A percentile compares a stretch with the other conserved stretches of the same genome.
Evolutionary conservation across 1,140 invertebrate genomes (phyloP).

Genomic region (Fopius arisanus): DNA sequence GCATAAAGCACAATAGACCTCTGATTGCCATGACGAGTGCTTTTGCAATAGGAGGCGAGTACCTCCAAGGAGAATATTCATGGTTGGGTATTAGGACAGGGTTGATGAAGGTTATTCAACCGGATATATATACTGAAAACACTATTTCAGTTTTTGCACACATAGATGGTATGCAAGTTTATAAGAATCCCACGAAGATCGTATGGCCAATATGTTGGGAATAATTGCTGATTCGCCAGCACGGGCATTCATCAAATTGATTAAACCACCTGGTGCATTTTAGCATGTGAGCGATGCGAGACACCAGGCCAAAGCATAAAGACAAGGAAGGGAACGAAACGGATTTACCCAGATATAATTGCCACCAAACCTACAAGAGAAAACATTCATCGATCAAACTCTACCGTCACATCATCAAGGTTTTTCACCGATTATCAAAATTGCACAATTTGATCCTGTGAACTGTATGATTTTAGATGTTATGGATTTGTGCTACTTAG

Average conservation of each 20-base stretch:
- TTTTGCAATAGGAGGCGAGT: background rate
- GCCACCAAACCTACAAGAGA: background rate
- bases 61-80: constrained; percentile 20
- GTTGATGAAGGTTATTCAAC: constrained; percentile 26
- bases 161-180: constrained; percentile 32
- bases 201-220: constrained; percentile 32
- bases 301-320: background rate
- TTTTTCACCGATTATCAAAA: background rate
- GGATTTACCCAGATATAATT: background rate
- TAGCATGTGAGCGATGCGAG: background rate
- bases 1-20: constrained; percentile 17
- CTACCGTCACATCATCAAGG: background rate
- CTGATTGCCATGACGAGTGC: background rate
- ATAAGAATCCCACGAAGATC: constrained; percentile 24
- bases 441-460: background rate
- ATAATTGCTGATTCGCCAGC: background rate
- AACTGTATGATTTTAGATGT: constrained; percentile 20
- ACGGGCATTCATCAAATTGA: background rate
- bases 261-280: background rate
- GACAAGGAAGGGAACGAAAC: background rate
- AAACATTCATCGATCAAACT: background rate
- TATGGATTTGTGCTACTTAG: constrained; percentile 25
- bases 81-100: constrained; percentile 33
- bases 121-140: constrained; percentile 28
- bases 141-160: constrained; percentile 28